phyloP scores from a whole-genome alignment of 2,888 invertebrate genomes.

The Xanthorhoe spadicearia region DNA sequence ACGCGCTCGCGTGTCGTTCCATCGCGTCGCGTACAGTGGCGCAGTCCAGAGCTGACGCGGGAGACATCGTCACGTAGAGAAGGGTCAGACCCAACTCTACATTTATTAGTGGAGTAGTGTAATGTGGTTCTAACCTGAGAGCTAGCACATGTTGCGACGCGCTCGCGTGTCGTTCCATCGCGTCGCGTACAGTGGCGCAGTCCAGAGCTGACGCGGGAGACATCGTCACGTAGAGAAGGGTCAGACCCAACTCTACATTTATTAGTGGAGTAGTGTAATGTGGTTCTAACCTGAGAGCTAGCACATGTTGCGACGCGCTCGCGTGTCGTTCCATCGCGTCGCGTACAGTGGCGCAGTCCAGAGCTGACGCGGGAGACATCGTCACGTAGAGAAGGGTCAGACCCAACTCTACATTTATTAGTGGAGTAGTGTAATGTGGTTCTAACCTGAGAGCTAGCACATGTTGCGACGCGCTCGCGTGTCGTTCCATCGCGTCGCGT shows the following conservation, averaged over 20 bases:
- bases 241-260: no score
- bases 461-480: constrained; percentile 52
- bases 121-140: constrained; percentile 66
- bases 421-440: no score
- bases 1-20: constrained; percentile 60
- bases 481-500: constrained; percentile 70
- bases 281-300: constrained; percentile 59
- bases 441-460: constrained; percentile 64
- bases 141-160: constrained; percentile 55
- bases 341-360: constrained; percentile 74
- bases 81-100: no score
- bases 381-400: no score
- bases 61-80: no score
- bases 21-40: constrained; percentile 68
- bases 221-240: no score
- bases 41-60: constrained; percentile 84
- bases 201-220: constrained; percentile 83
- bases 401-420: no score
- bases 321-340: constrained; percentile 74
- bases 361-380: constrained; percentile 81
- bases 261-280: no score
- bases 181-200: constrained; percentile 69
- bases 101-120: no score
- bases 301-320: constrained; percentile 48
- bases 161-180: constrained; percentile 68